Conservation (phyloP, 2,797 vertebrate genomes). For the Sebastes iracundus region DNA sequence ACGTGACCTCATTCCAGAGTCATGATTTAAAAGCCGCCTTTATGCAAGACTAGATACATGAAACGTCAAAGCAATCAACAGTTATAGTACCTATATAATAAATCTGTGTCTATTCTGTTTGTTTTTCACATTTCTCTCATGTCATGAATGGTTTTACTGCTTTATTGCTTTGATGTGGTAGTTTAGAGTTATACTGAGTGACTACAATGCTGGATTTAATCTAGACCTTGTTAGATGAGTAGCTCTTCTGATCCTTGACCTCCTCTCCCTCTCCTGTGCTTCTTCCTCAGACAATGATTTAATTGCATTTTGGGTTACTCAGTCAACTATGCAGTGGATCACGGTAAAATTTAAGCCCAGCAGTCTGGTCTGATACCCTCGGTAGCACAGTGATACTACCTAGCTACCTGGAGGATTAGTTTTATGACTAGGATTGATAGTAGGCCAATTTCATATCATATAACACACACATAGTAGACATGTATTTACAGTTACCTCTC, state of each 20-base stretch:
- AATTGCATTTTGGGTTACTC: not conserved
- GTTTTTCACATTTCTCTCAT: not conserved
- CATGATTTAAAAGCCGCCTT: not conserved
- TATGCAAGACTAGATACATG: not conserved
- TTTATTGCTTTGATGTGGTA: not conserved
- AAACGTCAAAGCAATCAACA: not conserved
- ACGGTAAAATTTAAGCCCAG: not conserved
- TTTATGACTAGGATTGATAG: not conserved
- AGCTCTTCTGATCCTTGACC: not conserved
- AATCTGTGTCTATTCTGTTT: not conserved
- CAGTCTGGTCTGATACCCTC: not conserved
- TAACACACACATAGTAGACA: not conserved
- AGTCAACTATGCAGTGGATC: not conserved
- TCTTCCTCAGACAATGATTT: not conserved
- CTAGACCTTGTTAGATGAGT: not conserved
- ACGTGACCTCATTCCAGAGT: not conserved
- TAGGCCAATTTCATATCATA: not conserved
- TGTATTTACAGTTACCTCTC: not conserved
- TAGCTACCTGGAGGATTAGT: not conserved
- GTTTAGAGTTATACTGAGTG: not conserved
- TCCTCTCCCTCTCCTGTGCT: not conserved
- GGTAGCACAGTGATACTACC: not conserved
- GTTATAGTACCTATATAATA: not conserved
- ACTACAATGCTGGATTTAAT: not conserved
- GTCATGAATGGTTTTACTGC: not conserved